Evolutionary conservation across 37 sponge, comb jelly and placozoan species (phyloP), one percentile per base, ranked within the genome.

Genomic region (Spongilla lacustris): DNA sequence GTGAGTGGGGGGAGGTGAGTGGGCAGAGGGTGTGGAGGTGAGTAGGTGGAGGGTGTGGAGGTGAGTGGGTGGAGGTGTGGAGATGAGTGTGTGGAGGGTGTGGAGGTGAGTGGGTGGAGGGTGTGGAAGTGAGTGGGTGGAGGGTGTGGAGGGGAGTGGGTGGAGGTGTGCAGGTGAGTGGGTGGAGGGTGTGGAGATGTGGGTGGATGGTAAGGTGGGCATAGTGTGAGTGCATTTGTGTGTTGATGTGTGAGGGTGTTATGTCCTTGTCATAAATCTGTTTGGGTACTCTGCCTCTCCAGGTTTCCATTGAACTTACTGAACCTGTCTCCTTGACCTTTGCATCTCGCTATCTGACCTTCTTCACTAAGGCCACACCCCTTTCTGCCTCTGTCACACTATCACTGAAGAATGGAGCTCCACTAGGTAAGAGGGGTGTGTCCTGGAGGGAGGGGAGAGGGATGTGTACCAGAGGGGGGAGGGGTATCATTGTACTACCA

Each of bases 271-370:
- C n/a, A n/a, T n/a, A n/a, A n/a, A n/a, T n/a, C n/a, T n/a, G n/a
- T n/a, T n/a, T n/a, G n/a, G n/a, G n/a, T n/a, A n/a, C n/a, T n/a
- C n/a, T n/a, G n/a, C n/a, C n/a, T n/a, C n/a, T n/a, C 41, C 80
- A 95, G 94, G 94, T 99, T 0, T 73, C 68, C 17, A 87, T 99
- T 66, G 96, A 96, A 68, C 73, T 99, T 77, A 86, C 93, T 24
- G 94, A 99, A 69, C 96, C 99, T 25, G 94, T 95, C 4, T 76
- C 90, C 13, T 77, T 95, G 77, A 93, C 99, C 28, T 96, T 97
- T 90, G 97, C 99, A 6, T 89, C 95, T 26, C 86, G 93, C 36
- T 99, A 95, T 73, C 85, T 99, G 28, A 88, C 89, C 78, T 93
- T 77, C 67, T 95, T 95, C 85, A 83, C 90, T 25, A 93, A 93